Base-by-base conservation (phyloP, 2,113 vertebrate species). In the Dermatemys mawii region DNA sequence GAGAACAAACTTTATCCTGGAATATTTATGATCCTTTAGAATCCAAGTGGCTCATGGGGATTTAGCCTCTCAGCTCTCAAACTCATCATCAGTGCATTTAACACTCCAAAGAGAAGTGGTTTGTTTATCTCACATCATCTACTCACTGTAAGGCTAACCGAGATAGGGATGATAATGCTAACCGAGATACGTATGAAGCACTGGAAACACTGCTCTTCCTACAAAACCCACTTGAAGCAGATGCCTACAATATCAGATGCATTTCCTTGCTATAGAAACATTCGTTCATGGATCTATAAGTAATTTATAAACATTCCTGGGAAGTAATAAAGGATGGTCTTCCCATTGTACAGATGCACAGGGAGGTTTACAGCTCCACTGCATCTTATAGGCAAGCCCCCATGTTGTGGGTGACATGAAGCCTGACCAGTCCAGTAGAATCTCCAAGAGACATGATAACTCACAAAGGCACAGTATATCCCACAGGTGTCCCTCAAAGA, bases 161-260 rank as follows among this genome's bases (percentile, higher is more conserved):
- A 41, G 67, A 41, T 41, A 41, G 10, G 5, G 21, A 10, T 24
- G 67, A 73, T n/a, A 22, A 41, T 41, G 67, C 21, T 73, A 10
- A 38, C 67, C 4, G 22, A 41, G 67, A 41, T 41, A 41, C 21
- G 5, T 38, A 10, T 24, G 67, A 73, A 26, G 38, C 51, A 46
- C 19, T 32, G 38, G 9, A 0, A 0, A 55, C 57, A 16, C 44
- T 84, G 41, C 94, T 21, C n/a, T 81, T n/a, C 11, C 76, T 84
- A 60, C 2, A 78, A 13, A 88, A 90, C 27, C 78, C 82, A 27
- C 24, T 81, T 60, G 76, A 87, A 53, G 41, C 16, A 73, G 8
- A 2, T n/a, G 86, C 78, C n/a, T 83, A 92, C 11, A 11, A 86
- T 13, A 32, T 12, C 32, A 49, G 5, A 5, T 21, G 73, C 26